These are phyloP conservation scores for Criorhina ranunculi DNA, from an alignment of 2,888 invertebrate species.

Conservation along the genomic window DNA sequence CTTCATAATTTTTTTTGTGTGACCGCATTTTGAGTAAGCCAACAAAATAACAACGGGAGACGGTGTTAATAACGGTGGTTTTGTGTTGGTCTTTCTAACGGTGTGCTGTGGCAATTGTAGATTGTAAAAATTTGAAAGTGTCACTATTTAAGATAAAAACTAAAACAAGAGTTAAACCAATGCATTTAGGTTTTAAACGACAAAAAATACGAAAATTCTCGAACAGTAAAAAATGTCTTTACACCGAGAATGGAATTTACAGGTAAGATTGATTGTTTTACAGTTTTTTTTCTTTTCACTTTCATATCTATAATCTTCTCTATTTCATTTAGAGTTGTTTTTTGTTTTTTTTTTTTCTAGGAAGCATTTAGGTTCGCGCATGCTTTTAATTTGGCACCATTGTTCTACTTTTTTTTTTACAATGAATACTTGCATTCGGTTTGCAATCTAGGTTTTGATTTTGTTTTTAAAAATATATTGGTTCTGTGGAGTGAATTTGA, in stretches of 20 bases:
- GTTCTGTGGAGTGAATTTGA: no score
- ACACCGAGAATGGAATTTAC: slow-evolving; percentile 85
- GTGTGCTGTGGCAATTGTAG: slow-evolving; percentile 52
- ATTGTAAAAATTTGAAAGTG: slow-evolving; percentile 59
- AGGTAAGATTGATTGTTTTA: slow-evolving; percentile 78
- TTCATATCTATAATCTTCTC: neutral
- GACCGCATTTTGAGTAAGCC: neutral
- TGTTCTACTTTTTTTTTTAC: no score
- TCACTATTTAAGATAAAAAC: slow-evolving; percentile 76
- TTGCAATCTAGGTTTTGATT: no score
- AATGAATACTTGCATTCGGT: no score
- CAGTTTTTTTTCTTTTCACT: neutral
- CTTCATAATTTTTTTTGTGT: slow-evolving; percentile 4
- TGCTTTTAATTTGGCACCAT: no score
- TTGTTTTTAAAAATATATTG: no score
- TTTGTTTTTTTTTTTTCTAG: no score
- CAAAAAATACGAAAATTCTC: slow-evolving; percentile 84
- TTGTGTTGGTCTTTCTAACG: slow-evolving; percentile 32
- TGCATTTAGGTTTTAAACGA: slow-evolving; percentile 86
- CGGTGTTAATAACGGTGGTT: slow-evolving; percentile 39
- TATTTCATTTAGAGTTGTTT: no score
- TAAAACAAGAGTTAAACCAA: slow-evolving; percentile 84
- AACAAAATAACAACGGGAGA: slow-evolving; percentile 14
- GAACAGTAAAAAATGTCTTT: slow-evolving; percentile 85
- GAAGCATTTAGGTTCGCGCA: no score